Base-by-base conservation (phyloP, 2,888 invertebrate genomes). In the Acanthopleura granulata region DNA sequence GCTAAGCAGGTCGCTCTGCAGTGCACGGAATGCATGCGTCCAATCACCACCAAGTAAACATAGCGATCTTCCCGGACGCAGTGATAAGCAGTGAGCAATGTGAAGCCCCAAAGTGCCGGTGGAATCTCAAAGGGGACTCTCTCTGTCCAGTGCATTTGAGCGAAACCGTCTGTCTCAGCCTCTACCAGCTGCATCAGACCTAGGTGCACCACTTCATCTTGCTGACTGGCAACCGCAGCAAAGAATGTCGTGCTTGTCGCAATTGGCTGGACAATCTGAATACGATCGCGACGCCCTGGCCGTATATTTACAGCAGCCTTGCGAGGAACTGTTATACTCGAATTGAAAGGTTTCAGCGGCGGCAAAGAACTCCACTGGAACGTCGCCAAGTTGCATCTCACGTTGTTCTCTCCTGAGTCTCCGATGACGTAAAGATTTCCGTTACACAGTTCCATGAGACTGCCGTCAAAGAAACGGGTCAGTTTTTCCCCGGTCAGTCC, bases 1-100 rank as follows among this genome's bases (percentile, higher is more conserved):
- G 66, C 66, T 25, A 66, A 27, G 25, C 66, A 66, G 16, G 66
- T 66, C 25, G 66, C 66, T 27, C 66, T 22, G 25, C 66, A 66
- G 25, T 66, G 66, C 6, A 66, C 66, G 15, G 22, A 27, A 22
- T 27, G 66, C 66, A 66, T 66, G 6, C 66, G 66, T 22, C 66
- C 66, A 27, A 66, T 66, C 3, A 66, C 15, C 16, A 66, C 15
- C 1, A 66, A 3, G 25, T 22, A 66, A 3, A 66, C 25, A 27
- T 27, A 66, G 15, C 66, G 22, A 27, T 66, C 66, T 16, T 66
- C 66, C 25, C 66, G 9, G 66, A 66, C 66, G 25, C 66, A 66
- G 25, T 66, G 66, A 25, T 27, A 66, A 66, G 66, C 66, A 12
- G 66, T 66, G 15, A 27, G 18, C 29, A 66, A 27, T 12, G 29